Conservation (phyloP, 2,113 vertebrate genomes). For the Aythya baeri region DNA sequence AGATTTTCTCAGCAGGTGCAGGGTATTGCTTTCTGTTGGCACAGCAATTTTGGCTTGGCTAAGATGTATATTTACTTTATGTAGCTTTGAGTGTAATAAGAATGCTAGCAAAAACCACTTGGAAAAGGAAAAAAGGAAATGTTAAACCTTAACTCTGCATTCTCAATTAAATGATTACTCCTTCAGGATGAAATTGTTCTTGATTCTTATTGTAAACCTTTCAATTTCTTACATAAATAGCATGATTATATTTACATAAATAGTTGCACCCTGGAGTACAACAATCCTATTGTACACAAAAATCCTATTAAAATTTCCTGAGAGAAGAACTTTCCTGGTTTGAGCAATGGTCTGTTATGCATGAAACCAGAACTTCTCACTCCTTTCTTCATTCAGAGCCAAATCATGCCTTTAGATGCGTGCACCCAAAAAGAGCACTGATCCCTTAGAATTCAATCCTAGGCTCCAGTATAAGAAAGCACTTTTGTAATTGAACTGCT, state of each 20-base stretch:
- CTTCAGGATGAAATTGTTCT: conserved; percentile 51
- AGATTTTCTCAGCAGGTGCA: conserved; percentile 45
- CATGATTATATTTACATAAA: conserved; percentile 36
- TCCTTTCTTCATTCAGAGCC: not conserved
- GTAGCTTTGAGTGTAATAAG: not conserved
- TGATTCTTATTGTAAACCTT: conserved; percentile 60
- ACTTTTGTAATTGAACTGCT: not conserved
- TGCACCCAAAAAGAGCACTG: not conserved
- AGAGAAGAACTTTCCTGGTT: not conserved
- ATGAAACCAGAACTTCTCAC: not conserved
- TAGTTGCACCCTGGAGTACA: conserved; percentile 35
- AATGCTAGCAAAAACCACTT: conserved; percentile 16
- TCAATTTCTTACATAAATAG: conserved; percentile 48
- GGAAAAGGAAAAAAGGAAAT: conserved; percentile 44
- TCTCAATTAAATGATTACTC: conserved; percentile 58
- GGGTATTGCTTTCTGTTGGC: not conserved
- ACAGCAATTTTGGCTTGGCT: not conserved
- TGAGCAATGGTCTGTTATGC: not conserved
- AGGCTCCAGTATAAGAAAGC: not conserved
- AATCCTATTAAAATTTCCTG: conserved; percentile 48
- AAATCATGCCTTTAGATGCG: not conserved
- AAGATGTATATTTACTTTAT: not conserved
- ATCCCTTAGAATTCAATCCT: not conserved
- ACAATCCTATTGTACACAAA: conserved; percentile 52
- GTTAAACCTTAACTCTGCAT: conserved; percentile 6